phyloP scores from a whole-genome alignment of 2,113 vertebrate species.

The Cairina moschata region DNA sequence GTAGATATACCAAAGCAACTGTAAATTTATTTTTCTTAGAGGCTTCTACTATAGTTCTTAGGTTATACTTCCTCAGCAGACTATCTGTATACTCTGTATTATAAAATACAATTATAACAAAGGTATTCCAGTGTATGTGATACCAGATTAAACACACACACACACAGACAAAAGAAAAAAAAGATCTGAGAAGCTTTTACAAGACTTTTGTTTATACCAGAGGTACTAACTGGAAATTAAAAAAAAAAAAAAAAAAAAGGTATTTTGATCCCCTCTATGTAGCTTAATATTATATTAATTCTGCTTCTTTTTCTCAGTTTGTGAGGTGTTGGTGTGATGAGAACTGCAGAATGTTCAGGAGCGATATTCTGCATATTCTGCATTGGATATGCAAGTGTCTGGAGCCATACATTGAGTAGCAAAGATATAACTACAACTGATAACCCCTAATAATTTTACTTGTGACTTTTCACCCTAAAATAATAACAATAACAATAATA shows the following conservation, averaged over 20 bases:
- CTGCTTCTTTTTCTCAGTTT: not conserved
- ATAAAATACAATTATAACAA: not conserved
- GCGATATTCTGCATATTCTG: not conserved
- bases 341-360: not conserved
- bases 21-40: not conserved
- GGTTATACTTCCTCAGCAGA: not conserved
- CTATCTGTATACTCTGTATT: not conserved
- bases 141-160: not conserved
- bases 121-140: not conserved
- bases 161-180: not conserved
- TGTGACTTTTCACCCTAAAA: not conserved
- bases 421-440: not conserved
- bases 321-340: rapidly evolving
- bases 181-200: not conserved
- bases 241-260: not conserved
- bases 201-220: not conserved
- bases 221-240: not conserved
- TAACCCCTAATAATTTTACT: not conserved
- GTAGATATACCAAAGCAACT: not conserved
- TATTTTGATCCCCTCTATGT: not conserved
- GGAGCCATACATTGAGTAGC: not conserved
- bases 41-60: not conserved
- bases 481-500: not conserved
- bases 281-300: not conserved
- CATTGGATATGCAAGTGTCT: not conserved